Conservation (phyloP, 2,113 vertebrate genomes). For the Isichthys henryi region DNA sequence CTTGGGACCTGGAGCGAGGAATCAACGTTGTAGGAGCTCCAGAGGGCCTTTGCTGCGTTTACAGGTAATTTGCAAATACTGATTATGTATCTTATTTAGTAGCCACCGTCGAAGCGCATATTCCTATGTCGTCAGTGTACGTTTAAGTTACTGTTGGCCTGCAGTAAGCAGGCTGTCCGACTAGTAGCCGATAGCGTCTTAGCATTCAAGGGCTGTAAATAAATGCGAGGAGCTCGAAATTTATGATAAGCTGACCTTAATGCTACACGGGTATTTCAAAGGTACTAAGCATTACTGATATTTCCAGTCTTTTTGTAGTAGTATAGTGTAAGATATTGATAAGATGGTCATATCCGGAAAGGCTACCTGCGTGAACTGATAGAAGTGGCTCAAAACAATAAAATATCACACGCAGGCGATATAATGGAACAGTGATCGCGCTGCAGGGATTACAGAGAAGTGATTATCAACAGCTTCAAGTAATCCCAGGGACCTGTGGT, state of each 20-base stretch:
- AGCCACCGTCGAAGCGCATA: neutral
- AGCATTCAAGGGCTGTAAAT: neutral
- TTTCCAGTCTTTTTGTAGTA: neutral
- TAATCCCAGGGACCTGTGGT: neutral
- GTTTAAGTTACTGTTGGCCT: neutral
- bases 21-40: neutral
- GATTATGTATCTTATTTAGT: neutral
- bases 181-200: neutral
- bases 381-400: neutral
- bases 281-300: neutral
- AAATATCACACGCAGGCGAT: neutral
- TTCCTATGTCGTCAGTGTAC: neutral
- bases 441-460: neutral
- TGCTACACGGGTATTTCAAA: neutral
- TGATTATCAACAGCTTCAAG: neutral
- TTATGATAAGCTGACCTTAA: neutral
- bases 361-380: neutral
- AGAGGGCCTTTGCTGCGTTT: neutral
- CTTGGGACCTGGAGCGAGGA: constrained; percentile 2
- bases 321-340: neutral
- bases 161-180: neutral
- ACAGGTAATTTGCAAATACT: constrained; percentile 3
- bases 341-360: neutral
- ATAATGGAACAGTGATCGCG: neutral
- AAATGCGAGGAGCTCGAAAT: neutral